Evolutionary conservation across 64 coral and sea anemone genomes (phyloP).

Genomic region (Catalaphyllia jardinei): DNA sequence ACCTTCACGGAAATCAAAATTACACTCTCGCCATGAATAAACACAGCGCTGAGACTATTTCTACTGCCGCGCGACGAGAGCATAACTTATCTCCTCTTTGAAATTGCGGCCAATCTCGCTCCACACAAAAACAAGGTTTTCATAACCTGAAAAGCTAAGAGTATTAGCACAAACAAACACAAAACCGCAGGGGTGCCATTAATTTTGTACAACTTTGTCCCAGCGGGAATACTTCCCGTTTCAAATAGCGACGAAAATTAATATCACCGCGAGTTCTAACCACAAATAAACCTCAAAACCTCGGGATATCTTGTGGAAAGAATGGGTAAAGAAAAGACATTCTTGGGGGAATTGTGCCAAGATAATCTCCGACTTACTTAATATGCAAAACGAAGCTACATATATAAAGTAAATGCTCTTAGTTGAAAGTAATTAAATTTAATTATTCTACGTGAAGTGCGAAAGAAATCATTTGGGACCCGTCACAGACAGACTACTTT

Average conservation of each 20-base stretch:
- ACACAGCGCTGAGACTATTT: neutral
- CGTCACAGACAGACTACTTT: neutral
- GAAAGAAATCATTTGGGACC: conserved; percentile 19
- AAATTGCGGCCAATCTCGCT: neutral
- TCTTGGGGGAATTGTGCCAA: neutral
- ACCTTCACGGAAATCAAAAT: neutral
- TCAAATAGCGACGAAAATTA: conserved; percentile 37
- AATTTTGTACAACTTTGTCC: conserved; percentile 36
- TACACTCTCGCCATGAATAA: neutral
- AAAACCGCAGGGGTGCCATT: conserved; percentile 23
- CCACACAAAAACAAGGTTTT: neutral
- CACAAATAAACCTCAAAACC: conserved; percentile 15
- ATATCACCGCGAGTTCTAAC: neutral
- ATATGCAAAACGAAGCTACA: conserved; percentile 38
- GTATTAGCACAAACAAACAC: conserved; percentile 40
- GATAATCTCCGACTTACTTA: neutral
- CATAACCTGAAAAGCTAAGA: neutral
- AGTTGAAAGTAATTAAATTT: conserved; percentile 50
- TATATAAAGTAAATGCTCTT: conserved; percentile 19
- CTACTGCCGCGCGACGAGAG: neutral
- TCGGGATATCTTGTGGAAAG: neutral
- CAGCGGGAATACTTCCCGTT: conserved; percentile 9
- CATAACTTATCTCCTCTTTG: neutral
- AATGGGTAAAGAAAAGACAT: neutral
- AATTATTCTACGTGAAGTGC: conserved; percentile 32